Conservation (phyloP, 2,888 invertebrate genomes). For the Nephrotoma guestfalica region DNA sequence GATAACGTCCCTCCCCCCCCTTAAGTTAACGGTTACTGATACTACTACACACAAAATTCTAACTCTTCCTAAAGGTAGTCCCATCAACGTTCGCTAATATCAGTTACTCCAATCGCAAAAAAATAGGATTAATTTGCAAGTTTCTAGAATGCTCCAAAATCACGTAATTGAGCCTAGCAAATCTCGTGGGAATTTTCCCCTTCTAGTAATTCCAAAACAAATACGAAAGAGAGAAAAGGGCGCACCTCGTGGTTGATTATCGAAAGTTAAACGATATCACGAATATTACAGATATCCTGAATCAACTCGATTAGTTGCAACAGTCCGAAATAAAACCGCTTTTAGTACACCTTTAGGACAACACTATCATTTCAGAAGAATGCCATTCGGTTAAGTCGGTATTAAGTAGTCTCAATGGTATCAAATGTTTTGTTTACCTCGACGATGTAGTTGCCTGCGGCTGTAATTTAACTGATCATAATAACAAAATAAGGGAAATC, state of each 20-base stretch:
- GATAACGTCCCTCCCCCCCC: no score
- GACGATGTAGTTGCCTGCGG: no score
- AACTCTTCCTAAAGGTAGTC: background rate
- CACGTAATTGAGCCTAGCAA: background rate
- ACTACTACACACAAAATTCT: background rate
- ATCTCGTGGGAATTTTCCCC: background rate
- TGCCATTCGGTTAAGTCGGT: background rate
- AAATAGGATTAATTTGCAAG: background rate
- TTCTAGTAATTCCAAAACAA: background rate
- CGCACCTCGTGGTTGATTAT: constrained; percentile 9
- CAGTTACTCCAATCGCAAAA: background rate
- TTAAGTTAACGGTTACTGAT: background rate
- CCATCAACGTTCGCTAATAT: background rate
- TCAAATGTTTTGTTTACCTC: no score
- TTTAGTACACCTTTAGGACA: background rate
- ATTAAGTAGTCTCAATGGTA: no score
- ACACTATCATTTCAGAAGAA: background rate
- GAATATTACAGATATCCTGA: background rate
- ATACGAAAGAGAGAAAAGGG: no score
- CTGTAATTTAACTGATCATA: no score
- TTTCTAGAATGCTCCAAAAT: background rate
- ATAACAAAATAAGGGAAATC: no score
- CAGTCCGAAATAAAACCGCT: background rate
- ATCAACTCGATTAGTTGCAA: background rate
- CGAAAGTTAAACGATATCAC: constrained; percentile 9